These are phyloP conservation scores for Drosophila pseudoobscura DNA, from an alignment of 1,140 invertebrate species.

Conservation along the genomic window DNA sequence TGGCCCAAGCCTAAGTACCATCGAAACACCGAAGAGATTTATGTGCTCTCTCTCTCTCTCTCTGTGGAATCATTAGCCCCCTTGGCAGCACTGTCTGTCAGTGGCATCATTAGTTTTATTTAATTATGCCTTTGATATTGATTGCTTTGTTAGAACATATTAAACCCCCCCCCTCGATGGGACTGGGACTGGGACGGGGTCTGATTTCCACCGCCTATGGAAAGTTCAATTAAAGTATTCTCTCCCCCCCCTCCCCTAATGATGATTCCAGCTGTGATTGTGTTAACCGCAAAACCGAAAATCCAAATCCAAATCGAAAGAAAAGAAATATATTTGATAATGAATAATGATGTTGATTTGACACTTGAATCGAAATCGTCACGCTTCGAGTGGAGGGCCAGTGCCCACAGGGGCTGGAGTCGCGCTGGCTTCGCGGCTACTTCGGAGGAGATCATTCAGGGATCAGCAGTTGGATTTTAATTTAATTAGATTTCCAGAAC, in stretches of 20 bases:
- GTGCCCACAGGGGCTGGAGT: constrained; percentile 4
- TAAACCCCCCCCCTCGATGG: constrained; percentile 49
- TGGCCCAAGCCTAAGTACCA: constrained; percentile 14
- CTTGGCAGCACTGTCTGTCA: constrained; percentile 61
- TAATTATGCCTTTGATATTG: constrained; percentile 79
- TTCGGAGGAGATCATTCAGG: constrained; percentile 34
- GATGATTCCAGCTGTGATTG: constrained; percentile 66
- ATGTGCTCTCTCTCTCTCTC: background rate
- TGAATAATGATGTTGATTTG: constrained; percentile 82
- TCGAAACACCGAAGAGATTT: constrained; percentile 9
- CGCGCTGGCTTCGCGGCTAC: constrained; percentile 57
- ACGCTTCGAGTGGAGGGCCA: constrained; percentile 48
- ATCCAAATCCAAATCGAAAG: constrained; percentile 17
- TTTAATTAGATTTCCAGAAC: constrained; percentile 69
- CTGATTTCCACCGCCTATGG: constrained; percentile 38
- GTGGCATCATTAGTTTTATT: constrained; percentile 82
- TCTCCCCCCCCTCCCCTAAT: constrained; percentile 14
- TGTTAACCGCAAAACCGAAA: constrained; percentile 56
- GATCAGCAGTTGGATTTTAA: constrained; percentile 56
- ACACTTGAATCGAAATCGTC: constrained; percentile 72
- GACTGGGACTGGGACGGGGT: background rate
- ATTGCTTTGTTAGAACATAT: constrained; percentile 80
- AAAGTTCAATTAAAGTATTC: constrained; percentile 75
- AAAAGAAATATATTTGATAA: constrained; percentile 74
- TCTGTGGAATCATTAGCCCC: constrained; percentile 55